Conservation (phyloP, 1,140 invertebrate genomes). For the Drosophila nigrodunni region DNA sequence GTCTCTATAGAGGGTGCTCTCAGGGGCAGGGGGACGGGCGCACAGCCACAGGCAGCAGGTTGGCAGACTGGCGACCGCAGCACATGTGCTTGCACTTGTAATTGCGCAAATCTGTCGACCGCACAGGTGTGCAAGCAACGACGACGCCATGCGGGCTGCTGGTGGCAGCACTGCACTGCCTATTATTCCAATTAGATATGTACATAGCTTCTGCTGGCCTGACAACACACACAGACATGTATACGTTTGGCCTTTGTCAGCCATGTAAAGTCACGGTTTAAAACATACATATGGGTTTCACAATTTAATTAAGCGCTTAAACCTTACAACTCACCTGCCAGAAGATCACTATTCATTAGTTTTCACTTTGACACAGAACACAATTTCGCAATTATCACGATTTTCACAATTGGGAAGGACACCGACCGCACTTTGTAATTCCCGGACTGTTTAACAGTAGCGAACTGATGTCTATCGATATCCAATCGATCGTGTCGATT, state of each 20-base stretch:
- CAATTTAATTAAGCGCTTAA: constrained; percentile 19
- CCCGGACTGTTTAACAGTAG: neutral
- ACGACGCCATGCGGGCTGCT: neutral
- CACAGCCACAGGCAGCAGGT: constrained; percentile 22
- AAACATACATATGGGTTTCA: constrained; percentile 21
- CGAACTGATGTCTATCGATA: neutral
- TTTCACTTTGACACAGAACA: neutral
- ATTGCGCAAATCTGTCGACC: constrained; percentile 41
- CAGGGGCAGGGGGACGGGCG: neutral
- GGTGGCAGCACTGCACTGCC: constrained; percentile 4
- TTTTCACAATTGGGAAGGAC: neutral
- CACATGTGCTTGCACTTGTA: constrained; percentile 14
- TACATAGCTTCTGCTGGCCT: neutral
- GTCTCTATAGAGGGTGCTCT: neutral
- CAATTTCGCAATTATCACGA: neutral
- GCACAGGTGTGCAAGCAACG: constrained; percentile 24
- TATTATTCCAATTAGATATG: constrained; percentile 33
- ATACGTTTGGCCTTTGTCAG: constrained; percentile 21
- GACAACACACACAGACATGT: neutral
- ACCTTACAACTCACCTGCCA: neutral
- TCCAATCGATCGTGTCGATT: too few relatives aligned
- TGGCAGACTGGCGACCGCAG: constrained; percentile 23
- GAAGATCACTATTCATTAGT: neutral
- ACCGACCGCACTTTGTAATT: neutral
- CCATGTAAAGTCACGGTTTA: constrained; percentile 16